These are phyloP conservation scores for Lerema accius DNA, from an alignment of 1,140 invertebrate genomes.

Conservation along the genomic window DNA sequence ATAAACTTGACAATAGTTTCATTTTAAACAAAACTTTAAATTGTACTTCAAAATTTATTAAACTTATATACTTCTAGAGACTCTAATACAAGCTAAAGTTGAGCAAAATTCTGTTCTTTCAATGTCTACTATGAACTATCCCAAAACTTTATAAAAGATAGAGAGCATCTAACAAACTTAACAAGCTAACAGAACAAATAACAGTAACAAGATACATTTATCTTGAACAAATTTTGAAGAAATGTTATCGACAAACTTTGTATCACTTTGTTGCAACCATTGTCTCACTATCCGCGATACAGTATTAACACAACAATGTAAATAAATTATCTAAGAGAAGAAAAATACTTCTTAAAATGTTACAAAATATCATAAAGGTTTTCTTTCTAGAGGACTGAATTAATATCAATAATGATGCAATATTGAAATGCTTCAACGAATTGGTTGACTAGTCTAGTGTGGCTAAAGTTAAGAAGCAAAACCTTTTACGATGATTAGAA, in stretches of 20 bases:
- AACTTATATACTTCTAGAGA: not conserved
- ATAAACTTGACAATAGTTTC: too few species aligned
- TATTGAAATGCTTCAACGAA: too few species aligned
- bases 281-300: not conserved
- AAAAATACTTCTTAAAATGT: too few species aligned
- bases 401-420: too few species aligned
- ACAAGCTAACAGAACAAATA: conserved; percentile 14
- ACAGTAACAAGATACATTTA: conserved; percentile 17
- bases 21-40: too few species aligned
- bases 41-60: conserved; percentile 8
- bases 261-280: not conserved
- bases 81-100: not conserved
- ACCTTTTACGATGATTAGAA: too few species aligned
- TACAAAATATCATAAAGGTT: too few species aligned
- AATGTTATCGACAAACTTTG: conserved; percentile 5
- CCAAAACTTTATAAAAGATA: conserved; percentile 15
- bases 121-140: conserved; percentile 5
- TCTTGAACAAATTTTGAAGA: conserved; percentile 6
- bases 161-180: conserved; percentile 5
- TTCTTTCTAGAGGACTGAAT: too few species aligned
- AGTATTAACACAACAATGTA: too few species aligned
- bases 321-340: too few species aligned
- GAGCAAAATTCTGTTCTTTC: not conserved
- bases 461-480: too few species aligned
- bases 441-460: too few species aligned